Percentiles rank a stretch among this genome's conserved stretches.
These are phyloP conservation scores for Melipona bicolor DNA, from an alignment of 2,888 invertebrate genomes.

Conservation along the genomic window DNA sequence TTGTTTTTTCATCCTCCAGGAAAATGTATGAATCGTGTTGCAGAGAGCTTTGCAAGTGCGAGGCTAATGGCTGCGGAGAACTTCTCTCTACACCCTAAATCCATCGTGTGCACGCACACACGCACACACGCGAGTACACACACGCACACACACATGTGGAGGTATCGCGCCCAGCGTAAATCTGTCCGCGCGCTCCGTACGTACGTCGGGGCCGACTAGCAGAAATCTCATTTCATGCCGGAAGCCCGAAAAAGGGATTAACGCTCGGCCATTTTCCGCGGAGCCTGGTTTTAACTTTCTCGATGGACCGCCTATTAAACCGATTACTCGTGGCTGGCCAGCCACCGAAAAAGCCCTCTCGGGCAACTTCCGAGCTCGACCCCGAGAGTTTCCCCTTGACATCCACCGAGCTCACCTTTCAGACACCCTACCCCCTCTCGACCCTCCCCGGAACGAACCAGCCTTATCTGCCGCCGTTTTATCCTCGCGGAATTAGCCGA, in stretches of 20 bases:
- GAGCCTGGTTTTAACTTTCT: conserved; percentile 80
- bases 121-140: not conserved
- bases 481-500: conserved; percentile 32
- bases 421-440: not conserved
- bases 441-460: not conserved
- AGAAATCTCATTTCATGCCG: conserved; percentile 82
- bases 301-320: conserved; percentile 81
- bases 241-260: conserved; percentile 81
- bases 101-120: conserved; percentile 70
- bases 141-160: conserved; percentile 19
- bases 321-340: conserved; percentile 80
- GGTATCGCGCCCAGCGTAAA: conserved; percentile 46
- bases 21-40: conserved; percentile 84
- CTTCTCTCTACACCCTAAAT: conserved; percentile 78
- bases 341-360: conserved; percentile 69
- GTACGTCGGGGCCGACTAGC: conserved; percentile 73
- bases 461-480: not conserved
- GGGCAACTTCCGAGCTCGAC: not conserved
- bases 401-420: not conserved
- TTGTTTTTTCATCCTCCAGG: conserved; percentile 80
- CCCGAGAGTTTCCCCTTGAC: not conserved
- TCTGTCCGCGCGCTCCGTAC: conserved; percentile 47
- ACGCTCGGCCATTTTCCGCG: conserved; percentile 79
- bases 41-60: conserved; percentile 80
- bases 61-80: conserved; percentile 81